phyloP scores from a whole-genome alignment of 2,888 invertebrate genomes.

The Cinara cedri region DNA sequence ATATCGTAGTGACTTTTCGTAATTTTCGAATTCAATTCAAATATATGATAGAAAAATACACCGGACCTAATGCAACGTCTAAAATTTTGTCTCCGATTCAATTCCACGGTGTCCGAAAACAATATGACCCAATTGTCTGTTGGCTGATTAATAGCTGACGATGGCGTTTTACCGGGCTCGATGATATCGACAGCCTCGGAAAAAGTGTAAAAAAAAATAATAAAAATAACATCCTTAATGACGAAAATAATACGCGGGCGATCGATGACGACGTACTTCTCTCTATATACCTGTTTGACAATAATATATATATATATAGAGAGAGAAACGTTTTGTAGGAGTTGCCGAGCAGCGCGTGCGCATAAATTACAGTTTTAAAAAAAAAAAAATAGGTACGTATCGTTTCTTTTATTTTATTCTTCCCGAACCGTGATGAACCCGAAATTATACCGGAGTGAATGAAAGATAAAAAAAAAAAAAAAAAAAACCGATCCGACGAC shows the following conservation, averaged over 20 bases:
- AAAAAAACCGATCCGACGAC: conserved; percentile 35
- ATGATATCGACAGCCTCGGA: no score
- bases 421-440: conserved; percentile 29
- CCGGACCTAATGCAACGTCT: no score
- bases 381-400: background rate
- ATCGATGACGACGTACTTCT: conserved; percentile 3
- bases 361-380: conserved; percentile 44
- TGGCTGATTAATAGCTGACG: no score
- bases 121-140: no score
- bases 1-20: no score
- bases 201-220: background rate
- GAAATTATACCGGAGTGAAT: conserved; percentile 53
- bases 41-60: no score
- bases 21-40: no score
- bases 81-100: no score
- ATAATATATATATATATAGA: background rate
- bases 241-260: background rate
- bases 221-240: background rate
- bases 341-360: conserved; percentile 9
- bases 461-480: conserved; percentile 5
- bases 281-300: background rate
- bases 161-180: no score
- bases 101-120: no score
- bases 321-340: conserved; percentile 52
- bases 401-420: conserved; percentile 12